Evolutionary conservation across 2,797 vertebrate genomes (phyloP).

Genomic region (Alexandromys oeconomus): DNA sequence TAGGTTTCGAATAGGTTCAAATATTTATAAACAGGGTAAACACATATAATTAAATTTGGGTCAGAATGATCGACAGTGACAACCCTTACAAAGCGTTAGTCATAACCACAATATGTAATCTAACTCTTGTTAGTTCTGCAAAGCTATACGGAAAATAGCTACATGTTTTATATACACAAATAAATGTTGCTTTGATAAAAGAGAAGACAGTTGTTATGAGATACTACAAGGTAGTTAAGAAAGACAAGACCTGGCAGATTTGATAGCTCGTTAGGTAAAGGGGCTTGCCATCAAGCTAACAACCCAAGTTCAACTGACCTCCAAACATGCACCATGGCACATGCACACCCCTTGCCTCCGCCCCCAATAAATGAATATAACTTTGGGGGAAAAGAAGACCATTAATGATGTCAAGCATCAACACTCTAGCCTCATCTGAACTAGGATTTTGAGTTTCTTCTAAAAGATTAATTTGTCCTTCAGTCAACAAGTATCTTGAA

Average conservation of each 20-base stretch:
- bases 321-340: too few relatives aligned
- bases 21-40: slow-evolving; percentile 1
- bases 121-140: not conserved
- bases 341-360: not conserved
- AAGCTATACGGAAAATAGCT: not conserved
- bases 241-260: not conserved
- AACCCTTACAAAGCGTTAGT: not conserved
- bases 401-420: fast-evolving
- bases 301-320: not conserved
- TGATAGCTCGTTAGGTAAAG: not conserved
- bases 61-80: not conserved
- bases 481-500: not conserved
- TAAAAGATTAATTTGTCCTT: not conserved
- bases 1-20: not conserved
- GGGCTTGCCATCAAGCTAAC: not conserved
- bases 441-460: not conserved
- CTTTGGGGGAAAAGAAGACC: not conserved
- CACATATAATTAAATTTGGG: not conserved
- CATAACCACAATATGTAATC: not conserved
- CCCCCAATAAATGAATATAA: not conserved
- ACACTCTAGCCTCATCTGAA: fast-evolving
- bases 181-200: not conserved
- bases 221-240: not conserved
- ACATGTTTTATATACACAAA: fast-evolving
- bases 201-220: not conserved